These are phyloP conservation scores for Iphiclides podalirius DNA, from an alignment of 2,888 invertebrate species.

Conservation along the genomic window DNA sequence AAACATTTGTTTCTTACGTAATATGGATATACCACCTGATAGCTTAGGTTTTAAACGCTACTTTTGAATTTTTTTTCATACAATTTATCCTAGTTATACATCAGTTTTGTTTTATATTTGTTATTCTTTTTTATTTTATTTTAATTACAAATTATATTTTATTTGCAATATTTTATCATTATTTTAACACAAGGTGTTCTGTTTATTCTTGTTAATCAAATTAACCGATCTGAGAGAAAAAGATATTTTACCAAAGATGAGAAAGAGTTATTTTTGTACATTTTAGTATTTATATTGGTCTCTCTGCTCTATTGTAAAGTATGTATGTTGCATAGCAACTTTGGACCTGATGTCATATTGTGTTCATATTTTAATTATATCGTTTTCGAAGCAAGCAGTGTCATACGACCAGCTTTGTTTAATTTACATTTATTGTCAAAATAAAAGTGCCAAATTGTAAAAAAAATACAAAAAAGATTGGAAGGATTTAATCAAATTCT, in stretches of 20 bases:
- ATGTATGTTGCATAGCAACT: constrained; percentile 11
- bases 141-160: not conserved
- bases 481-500: constrained; percentile 32
- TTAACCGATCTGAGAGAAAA: not conserved
- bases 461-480: constrained; percentile 34
- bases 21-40: too few relatives aligned
- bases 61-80: too few relatives aligned
- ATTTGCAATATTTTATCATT: constrained; percentile 1
- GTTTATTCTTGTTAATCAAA: not conserved
- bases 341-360: not conserved
- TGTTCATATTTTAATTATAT: constrained; percentile 15
- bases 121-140: too few relatives aligned
- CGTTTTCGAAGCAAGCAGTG: constrained; percentile 27
- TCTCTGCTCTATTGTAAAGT: not conserved
- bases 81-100: too few relatives aligned
- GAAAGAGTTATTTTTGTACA: constrained; percentile 34
- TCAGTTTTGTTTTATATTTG: too few relatives aligned
- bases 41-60: too few relatives aligned
- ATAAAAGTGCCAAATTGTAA: constrained; percentile 51
- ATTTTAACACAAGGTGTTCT: not conserved
- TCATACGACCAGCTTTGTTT: too few relatives aligned
- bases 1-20: too few relatives aligned
- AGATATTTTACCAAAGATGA: constrained; percentile 45
- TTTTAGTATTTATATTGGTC: constrained; percentile 5
- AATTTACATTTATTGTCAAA: not conserved